Evolutionary conservation across 2,888 invertebrate genomes (phyloP).

Genomic region (Ganaspis brasiliensis): DNA sequence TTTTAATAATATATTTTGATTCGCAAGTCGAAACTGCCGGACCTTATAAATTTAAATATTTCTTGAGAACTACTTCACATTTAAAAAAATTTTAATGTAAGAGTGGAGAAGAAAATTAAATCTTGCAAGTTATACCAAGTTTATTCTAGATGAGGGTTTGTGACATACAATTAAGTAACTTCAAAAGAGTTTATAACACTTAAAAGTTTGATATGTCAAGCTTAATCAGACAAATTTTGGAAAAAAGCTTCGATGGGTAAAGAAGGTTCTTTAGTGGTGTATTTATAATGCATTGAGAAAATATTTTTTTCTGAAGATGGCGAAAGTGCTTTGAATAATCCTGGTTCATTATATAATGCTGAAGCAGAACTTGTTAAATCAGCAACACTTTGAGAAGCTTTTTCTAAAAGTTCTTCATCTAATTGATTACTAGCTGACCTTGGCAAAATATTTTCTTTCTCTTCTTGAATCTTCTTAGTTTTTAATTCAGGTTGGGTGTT

Average conservation of each 20-base stretch:
- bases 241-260: constrained; percentile 91
- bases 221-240: constrained; percentile 85
- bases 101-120: too few relatives aligned
- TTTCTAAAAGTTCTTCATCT: constrained; percentile 76
- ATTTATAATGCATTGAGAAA: constrained; percentile 87
- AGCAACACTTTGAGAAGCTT: constrained; percentile 85
- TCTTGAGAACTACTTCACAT: too few relatives aligned
- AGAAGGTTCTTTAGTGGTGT: constrained; percentile 90
- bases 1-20: too few relatives aligned
- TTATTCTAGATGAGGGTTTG: too few relatives aligned
- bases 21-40: too few relatives aligned
- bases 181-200: too few relatives aligned
- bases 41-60: too few relatives aligned
- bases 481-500: constrained; percentile 45
- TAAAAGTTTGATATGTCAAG: background rate
- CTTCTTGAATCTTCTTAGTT: background rate
- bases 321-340: constrained; percentile 87
- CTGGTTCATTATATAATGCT: constrained; percentile 87
- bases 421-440: constrained; percentile 61
- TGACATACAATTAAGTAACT: too few relatives aligned
- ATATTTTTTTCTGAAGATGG: constrained; percentile 83
- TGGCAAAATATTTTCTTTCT: constrained; percentile 42
- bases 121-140: too few relatives aligned
- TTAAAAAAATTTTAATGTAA: too few relatives aligned
- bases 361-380: constrained; percentile 88